Base-by-base conservation (phyloP, 2,888 invertebrate genomes). In the Cyclophora punctaria region DNA sequence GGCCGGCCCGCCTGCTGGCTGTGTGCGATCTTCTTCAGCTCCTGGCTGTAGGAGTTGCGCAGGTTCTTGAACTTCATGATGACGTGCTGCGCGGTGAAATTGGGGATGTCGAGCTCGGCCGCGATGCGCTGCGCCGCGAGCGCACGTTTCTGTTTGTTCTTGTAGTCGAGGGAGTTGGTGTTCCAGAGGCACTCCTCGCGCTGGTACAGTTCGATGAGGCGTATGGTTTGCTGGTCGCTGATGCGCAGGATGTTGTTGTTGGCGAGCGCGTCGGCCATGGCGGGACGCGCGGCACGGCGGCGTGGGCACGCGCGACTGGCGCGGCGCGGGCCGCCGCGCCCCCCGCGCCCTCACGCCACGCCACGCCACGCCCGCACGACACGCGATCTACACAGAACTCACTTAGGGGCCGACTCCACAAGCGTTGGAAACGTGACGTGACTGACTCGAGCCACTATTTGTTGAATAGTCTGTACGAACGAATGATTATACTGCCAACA, bases 1-100 rank as follows among this genome's bases (percentile, higher is more conserved):
- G 66, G 57, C 1, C 49, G 43, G 40, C 55, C 58, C 50, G 41
- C 55, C 48, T 5, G 58, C 49, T 46, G 37, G 7, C 47, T 53
- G 43, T 46, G 45, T 7, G 47, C 37, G 43, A 81, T 71, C 64
- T 81, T 83, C 63, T 71, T 77, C 55, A 78, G 41, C 60, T 81
- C 80, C 59, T 81, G 82, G 40, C 71, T 71, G 49, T 80, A 83
- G 0, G 78, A 75, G 51, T 76, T 78, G 41, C 82, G 58, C 3
- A 83, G 45, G 45, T 80, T 84, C 59, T 77, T 83, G 43, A 82
- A 76, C 62, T 84, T 84, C 41, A 71, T 68, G 34, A 71, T 52
- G 1, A 80, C 80, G 49, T 80, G 77, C n/a, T 59, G 57, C 0
- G 64, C 56, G 5, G 64, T 67, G 51, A 84, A 81, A 47, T 74